Evolutionary conservation across 2,888 invertebrate genomes (phyloP).

Genomic region (Spodoptera littoralis): DNA sequence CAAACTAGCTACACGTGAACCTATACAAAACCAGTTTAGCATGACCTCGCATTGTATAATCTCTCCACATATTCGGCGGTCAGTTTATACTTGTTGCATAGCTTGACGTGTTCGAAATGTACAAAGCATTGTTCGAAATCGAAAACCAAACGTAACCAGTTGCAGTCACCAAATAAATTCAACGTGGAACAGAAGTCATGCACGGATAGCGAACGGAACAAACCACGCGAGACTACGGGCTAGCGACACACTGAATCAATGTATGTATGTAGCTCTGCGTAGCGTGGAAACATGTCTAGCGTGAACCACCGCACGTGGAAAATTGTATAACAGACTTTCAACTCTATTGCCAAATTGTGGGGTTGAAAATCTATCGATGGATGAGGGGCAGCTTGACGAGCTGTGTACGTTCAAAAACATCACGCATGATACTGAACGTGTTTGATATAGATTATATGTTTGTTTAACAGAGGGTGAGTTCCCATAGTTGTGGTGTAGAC

Average conservation of each 20-base stretch:
- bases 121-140: too few relatives aligned
- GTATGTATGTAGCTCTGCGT: conserved; percentile 25
- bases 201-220: conserved; percentile 8
- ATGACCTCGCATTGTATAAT: too few relatives aligned
- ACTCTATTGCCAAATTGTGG: too few relatives aligned
- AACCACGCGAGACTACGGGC: conserved; percentile 9
- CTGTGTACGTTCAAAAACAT: conserved; percentile 17
- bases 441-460: conserved; percentile 19
- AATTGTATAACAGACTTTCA: too few relatives aligned
- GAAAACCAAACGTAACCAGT: neutral
- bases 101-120: too few relatives aligned
- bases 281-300: conserved; percentile 31
- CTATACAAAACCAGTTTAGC: too few relatives aligned
- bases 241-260: conserved; percentile 17
- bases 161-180: conserved; percentile 5
- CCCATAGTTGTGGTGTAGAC: neutral
- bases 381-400: too few relatives aligned
- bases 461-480: conserved; percentile 4
- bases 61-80: too few relatives aligned
- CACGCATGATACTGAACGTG: conserved; percentile 18
- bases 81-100: too few relatives aligned
- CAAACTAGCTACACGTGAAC: too few relatives aligned
- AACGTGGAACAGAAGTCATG: conserved; percentile 11
- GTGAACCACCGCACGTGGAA: conserved; percentile 11
- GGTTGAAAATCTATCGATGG: too few relatives aligned